Evolutionary conservation across 2,888 invertebrate species (phyloP), one percentile per base, ranked within the genome.

Genomic region (Mylabris sibirica): DNA sequence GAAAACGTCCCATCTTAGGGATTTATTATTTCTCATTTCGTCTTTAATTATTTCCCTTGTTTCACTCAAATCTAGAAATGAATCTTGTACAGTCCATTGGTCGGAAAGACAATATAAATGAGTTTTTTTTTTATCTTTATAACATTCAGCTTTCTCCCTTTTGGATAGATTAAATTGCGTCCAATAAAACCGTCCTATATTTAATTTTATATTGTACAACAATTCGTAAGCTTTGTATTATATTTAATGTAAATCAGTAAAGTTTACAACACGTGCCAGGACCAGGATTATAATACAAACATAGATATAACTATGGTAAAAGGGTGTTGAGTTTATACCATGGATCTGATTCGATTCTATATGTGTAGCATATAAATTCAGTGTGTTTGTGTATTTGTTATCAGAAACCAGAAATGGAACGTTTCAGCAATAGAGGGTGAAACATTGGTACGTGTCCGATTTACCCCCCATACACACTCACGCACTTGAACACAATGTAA

Each of bases 401-500:
- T 69, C 69, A 64, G 57, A 24, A 57, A 57, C 57, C 57, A 57
- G 57, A 57, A 57, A 57, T 57, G 57, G 57, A 57, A 24, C 57
- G 24, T 57, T 57, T 57, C 4, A 12, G 57, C 9, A 49, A 49
- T 49, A 49, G 57, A 22, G 24, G 30, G 57, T 24, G 57, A 57
- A 63, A 66, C 60, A 66, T 35, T 63, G 63, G 60, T 63, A 69
- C 69, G 66, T 66, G 69, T 63, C 69, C 69, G 60, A n/a, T n/a
- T n/a, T n/a, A 66, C 49, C 59, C 63, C 63, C 30, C 8, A n/a
- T n/a, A n/a, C n/a, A n/a, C n/a, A n/a, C n/a, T n/a, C 49, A 64
- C 65, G 57, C 64, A 34, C 63, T 61, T 59, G 65, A 63, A 69
- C 63, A 69, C 66, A 69, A 69, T 69, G 60, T 53, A 69, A 69